Base-by-base conservation (phyloP, 2,888 invertebrate species). In the Callimorpha dominula region DNA sequence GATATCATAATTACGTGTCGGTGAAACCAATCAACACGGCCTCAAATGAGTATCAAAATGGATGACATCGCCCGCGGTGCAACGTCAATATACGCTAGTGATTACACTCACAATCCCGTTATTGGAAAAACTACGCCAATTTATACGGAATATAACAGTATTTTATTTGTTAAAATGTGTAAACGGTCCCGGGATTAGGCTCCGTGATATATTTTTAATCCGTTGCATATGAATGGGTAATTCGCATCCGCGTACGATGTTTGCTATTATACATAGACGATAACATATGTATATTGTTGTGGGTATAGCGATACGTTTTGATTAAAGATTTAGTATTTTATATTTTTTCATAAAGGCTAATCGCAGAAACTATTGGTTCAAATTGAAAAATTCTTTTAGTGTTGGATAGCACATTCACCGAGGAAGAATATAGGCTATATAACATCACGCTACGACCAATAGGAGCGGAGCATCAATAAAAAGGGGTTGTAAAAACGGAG, bases 31-130 rank as follows among this genome's bases (percentile, higher is more conserved):
- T 82, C 74, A 78, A 80, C 78, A 73, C 65, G 67, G 46, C 75
- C 80, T 63, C 80, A 82, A 78, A 79, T 79, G 82, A 81, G 75
- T 81, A 75, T 70, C 68, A 63, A 78, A 82, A 80, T 78, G 78
- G 80, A 81, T 80, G 73, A 80, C 78, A 77, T 71, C 66, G 80
- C 77, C 72, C 20, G 68, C 67, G 75, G 76, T 73, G 65, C 65
- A 63, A 62, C 69, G 52, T 69, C 77, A 76, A 81, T 78, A 81
- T 76, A 40, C 66, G 49, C 64, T 81, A 81, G 82, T 76, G 81
- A 74, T 76, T 70, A 50, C 57, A 20, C 20, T 57, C 31, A 68
- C 40, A n/a, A 68, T 68, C 60, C 72, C 72, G 68, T 17, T 72
- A 72, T 40, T 68, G 68, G 62, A 40, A 31, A 63, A 52, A 66